phyloP scores from a whole-genome alignment of 2,113 vertebrate genomes.

The Menidia beryllina region DNA sequence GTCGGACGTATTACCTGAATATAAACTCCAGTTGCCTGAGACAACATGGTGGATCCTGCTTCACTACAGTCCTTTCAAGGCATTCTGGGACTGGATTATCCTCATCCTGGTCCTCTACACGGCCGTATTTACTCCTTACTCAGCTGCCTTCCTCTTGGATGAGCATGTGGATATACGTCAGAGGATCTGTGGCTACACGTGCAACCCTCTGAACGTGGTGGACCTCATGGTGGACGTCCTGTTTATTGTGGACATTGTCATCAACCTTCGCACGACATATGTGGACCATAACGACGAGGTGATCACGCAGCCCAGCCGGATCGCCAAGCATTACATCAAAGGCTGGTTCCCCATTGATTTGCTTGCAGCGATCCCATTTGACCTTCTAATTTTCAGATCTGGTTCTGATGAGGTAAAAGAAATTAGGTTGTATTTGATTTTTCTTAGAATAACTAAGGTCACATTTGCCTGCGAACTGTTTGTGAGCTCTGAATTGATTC shows the following conservation, averaged over 20 bases:
- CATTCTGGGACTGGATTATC: conserved; percentile 97
- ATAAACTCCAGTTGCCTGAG: conserved; percentile 91
- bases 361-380: conserved; percentile 94
- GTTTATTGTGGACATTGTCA: conserved; percentile 95
- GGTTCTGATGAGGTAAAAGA: conserved; percentile 92
- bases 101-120: conserved; percentile 97
- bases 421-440: background rate
- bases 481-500: background rate
- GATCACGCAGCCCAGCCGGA: conserved; percentile 89
- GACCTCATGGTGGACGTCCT: conserved; percentile 96
- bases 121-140: conserved; percentile 93
- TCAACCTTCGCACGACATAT: conserved; percentile 97
- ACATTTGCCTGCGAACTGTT: background rate
- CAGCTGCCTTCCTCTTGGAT: conserved; percentile 91
- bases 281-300: conserved; percentile 94
- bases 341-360: conserved; percentile 98
- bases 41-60: conserved; percentile 92
- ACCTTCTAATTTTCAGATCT: conserved; percentile 92
- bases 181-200: conserved; percentile 88
- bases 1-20: conserved; percentile 91
- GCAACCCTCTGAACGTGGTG: conserved; percentile 90
- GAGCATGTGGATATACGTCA: conserved; percentile 87
- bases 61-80: conserved; percentile 97
- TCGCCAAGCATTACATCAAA: conserved; percentile 94
- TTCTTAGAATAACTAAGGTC: background rate